phyloP scores from a whole-genome alignment of 2,113 vertebrate genomes.

The Zeus faber region DNA sequence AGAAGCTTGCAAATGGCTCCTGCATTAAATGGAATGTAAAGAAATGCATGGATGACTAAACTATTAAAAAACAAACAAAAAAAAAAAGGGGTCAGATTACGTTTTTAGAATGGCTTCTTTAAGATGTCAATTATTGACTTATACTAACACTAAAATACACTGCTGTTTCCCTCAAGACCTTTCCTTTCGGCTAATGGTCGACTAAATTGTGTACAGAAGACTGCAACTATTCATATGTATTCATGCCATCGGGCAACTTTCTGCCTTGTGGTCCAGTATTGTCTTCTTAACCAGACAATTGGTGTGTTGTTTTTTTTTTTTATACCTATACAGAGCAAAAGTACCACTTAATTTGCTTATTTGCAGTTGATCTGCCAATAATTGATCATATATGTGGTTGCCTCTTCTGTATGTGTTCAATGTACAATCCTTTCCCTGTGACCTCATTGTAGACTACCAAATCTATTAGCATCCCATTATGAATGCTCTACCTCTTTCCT shows the following conservation, averaged over 20 bases:
- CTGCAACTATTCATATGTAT: neutral
- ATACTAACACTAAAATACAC: neutral
- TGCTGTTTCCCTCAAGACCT: slow-evolving; percentile 25
- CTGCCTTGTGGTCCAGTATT: slow-evolving; percentile 53
- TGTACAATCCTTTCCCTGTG: slow-evolving; percentile 15
- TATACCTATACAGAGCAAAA: slow-evolving; percentile 8
- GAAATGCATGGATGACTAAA: too few relatives aligned
- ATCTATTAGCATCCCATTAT: slow-evolving; percentile 24
- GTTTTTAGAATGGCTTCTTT: slow-evolving; percentile 12
- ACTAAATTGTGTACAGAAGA: slow-evolving; percentile 32
- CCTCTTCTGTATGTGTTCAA: slow-evolving; percentile 45
- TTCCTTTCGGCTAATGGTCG: slow-evolving; percentile 11
- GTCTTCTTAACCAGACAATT: slow-evolving; percentile 11
- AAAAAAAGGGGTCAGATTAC: slow-evolving; percentile 45
- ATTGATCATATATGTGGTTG: too few relatives aligned
- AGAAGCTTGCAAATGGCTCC: slow-evolving; percentile 28
- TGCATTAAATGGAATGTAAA: neutral
- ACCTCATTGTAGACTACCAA: slow-evolving; percentile 30
- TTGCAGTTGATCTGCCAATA: neutral
- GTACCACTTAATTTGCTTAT: neutral
- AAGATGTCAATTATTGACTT: slow-evolving; percentile 18
- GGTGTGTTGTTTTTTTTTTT: slow-evolving; percentile 15
- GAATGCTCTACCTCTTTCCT: slow-evolving; percentile 9
- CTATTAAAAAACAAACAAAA: slow-evolving; percentile 20
- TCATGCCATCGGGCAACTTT: slow-evolving; percentile 36